Conservation (phyloP, 2,888 invertebrate genomes). For the Thysanoteuthis rhombus region DNA sequence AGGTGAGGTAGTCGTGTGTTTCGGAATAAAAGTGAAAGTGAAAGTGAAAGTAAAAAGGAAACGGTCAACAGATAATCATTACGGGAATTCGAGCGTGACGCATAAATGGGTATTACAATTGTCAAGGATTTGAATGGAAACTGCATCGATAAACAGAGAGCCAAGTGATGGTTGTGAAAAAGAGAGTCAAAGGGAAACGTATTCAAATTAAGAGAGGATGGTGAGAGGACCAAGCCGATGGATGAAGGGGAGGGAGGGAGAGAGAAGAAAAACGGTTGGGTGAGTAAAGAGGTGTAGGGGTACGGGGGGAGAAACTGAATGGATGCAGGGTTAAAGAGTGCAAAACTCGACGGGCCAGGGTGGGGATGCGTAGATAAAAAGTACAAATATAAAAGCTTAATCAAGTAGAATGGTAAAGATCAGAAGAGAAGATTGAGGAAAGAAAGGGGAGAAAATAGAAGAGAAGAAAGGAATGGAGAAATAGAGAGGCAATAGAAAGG, state of each 20-base stretch:
- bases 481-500: not conserved
- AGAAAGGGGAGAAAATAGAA: not conserved
- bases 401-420: not conserved
- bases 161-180: not conserved
- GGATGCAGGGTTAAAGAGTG: not conserved
- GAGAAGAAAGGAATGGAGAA: not conserved
- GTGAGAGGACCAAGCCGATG: not conserved
- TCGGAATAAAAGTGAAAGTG: not conserved
- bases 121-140: not conserved
- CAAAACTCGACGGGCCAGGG: not conserved
- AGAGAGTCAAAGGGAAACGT: not conserved
- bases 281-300: not conserved
- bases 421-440: not conserved
- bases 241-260: too few relatives aligned
- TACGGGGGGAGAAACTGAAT: too few relatives aligned
- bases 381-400: not conserved
- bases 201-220: not conserved
- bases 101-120: slow-evolving; percentile 12
- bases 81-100: not conserved
- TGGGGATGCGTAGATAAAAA: not conserved
- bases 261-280: not conserved
- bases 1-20: not conserved
- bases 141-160: not conserved
- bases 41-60: not conserved
- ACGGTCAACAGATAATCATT: not conserved